Conservation (phyloP, 2,113 vertebrate genomes). For the Notothenia coriiceps region DNA sequence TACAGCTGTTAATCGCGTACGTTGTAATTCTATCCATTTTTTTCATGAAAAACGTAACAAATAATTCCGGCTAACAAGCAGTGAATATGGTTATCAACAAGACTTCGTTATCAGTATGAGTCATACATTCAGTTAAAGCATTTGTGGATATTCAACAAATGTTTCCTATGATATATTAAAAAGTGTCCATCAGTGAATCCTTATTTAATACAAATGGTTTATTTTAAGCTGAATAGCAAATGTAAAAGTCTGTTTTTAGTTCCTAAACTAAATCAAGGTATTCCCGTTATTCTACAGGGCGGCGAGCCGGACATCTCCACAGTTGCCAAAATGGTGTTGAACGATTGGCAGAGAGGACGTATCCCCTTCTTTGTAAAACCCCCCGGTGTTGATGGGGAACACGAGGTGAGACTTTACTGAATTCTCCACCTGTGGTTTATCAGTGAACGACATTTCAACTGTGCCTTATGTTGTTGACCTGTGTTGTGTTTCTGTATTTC, state of each 20-base stretch:
- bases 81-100: not conserved
- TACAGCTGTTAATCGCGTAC: not conserved
- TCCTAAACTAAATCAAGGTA: conserved; percentile 3
- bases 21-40: not conserved
- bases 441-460: not conserved
- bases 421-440: not conserved
- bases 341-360: conserved; percentile 98
- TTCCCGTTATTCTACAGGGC: conserved; percentile 82
- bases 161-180: too few relatives aligned
- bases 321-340: conserved; percentile 98
- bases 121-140: not conserved
- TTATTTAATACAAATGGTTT: not conserved
- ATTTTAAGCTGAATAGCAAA: not conserved
- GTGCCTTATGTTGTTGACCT: not conserved
- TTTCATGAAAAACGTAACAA: not conserved
- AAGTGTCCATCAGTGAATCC: not conserved
- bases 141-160: not conserved
- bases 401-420: conserved; percentile 81
- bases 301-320: conserved; percentile 93
- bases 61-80: not conserved
- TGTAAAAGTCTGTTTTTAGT: conserved; percentile 9
- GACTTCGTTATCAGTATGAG: too few relatives aligned
- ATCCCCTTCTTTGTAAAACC: conserved; percentile 98
- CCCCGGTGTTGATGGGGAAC: conserved; percentile 84
- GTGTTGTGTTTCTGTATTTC: not conserved